Conservation (phyloP, 2,797 vertebrate genomes). For the Syngnathus rostellatus region DNA sequence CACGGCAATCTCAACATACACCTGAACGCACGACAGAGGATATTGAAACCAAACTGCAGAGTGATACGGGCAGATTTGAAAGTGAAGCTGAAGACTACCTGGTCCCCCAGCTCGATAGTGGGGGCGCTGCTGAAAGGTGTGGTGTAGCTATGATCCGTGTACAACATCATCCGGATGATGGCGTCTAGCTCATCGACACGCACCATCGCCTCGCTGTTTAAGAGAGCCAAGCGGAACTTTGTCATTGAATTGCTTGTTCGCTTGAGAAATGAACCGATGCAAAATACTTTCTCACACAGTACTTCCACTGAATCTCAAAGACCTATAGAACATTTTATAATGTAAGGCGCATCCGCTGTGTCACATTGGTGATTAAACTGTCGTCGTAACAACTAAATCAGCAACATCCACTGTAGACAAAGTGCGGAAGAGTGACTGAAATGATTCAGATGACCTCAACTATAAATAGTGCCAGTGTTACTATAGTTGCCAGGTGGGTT, state of each 20-base stretch:
- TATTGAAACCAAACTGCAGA: background rate
- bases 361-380: background rate
- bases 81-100: conserved; percentile 24
- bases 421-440: background rate
- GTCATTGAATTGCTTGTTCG: background rate
- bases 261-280: background rate
- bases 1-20: conserved; percentile 61
- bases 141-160: conserved; percentile 50
- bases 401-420: background rate
- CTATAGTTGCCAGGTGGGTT: background rate
- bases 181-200: conserved; percentile 56
- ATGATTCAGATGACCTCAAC: background rate
- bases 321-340: background rate
- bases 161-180: conserved; percentile 58
- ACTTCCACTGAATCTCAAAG: background rate
- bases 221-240: background rate
- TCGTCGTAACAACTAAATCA: background rate
- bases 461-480: background rate
- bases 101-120: conserved; percentile 55
- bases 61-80: background rate
- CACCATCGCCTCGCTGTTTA: conserved; percentile 55
- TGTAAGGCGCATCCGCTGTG: background rate
- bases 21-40: conserved; percentile 24
- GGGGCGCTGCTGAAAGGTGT: conserved; percentile 47
- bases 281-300: too few species aligned